Evolutionary conservation across 2,797 vertebrate genomes (phyloP).

Genomic region (Helostoma temminkii): DNA sequence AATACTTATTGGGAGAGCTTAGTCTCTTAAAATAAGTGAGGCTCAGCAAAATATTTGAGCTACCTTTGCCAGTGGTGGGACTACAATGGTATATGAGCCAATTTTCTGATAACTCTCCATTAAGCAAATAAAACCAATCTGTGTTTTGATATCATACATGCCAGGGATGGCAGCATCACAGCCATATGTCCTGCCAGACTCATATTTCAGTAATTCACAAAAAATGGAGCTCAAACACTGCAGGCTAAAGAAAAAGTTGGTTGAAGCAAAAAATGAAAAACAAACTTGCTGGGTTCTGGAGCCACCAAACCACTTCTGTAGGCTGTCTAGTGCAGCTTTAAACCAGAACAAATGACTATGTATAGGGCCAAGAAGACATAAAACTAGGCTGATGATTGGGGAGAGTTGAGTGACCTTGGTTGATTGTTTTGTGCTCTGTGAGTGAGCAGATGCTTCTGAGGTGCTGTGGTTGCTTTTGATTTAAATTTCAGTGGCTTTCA

Average conservation of each 20-base stretch:
- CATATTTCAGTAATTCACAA: conserved; percentile 25
- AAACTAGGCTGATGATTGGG: conserved; percentile 31
- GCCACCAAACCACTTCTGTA: conserved; percentile 31
- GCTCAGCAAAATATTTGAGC: conserved; percentile 21
- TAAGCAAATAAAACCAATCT: conserved; percentile 18
- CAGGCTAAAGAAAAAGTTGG: conserved; percentile 14
- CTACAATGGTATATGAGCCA: conserved; percentile 11
- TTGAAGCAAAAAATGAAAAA: conserved; percentile 16
- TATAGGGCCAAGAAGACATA: conserved; percentile 30
- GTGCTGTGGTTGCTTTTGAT: conserved; percentile 34
- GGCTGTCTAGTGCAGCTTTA: conserved; percentile 9
- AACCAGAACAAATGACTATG: conserved; percentile 46
- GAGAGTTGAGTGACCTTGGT: conserved; percentile 12
- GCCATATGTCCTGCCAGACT: conserved; percentile 16
- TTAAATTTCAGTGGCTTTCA: conserved; percentile 43
- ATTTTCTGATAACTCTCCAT: conserved; percentile 34
- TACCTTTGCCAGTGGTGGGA: conserved; percentile 25
- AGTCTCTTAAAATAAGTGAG: conserved; percentile 20
- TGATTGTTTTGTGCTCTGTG: conserved; percentile 7
- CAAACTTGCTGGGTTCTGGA: conserved; percentile 38
- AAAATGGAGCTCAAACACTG: conserved; percentile 14
- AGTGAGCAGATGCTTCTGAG: conserved; percentile 23
- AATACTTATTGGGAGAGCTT: conserved; percentile 27
- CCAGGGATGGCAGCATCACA: conserved; percentile 11
- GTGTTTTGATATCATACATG: conserved; percentile 2